Evolutionary conservation across 2,113 vertebrate species (phyloP).

Genomic region (Hemichromis elongatus): DNA sequence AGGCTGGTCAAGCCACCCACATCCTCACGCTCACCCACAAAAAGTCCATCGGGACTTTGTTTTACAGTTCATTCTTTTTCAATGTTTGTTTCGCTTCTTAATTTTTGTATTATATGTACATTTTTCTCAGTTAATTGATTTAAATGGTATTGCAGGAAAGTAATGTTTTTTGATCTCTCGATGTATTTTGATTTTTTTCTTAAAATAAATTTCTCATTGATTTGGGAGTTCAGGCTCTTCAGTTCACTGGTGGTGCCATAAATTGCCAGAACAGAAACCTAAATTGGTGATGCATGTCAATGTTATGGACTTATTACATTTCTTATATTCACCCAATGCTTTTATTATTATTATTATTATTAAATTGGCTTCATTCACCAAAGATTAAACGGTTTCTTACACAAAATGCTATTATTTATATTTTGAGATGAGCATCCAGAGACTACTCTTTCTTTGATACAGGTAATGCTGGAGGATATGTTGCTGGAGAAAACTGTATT

Average conservation of each 20-base stretch:
- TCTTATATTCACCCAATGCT: neutral
- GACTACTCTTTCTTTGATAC: neutral
- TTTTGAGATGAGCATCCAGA: neutral
- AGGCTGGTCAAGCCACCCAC: neutral
- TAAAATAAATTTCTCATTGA: neutral
- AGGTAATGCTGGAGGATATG: neutral
- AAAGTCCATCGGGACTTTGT: neutral
- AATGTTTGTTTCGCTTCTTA: neutral
- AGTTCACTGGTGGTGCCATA: neutral
- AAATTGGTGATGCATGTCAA: neutral
- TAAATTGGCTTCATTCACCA: neutral
- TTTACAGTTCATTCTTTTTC: neutral
- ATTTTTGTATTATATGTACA: neutral
- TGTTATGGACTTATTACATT: neutral
- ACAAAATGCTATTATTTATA: neutral
- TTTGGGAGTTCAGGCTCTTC: neutral
- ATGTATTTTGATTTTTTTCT: neutral
- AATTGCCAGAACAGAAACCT: neutral
- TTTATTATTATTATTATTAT: neutral
- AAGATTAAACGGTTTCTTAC: neutral
- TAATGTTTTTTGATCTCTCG: neutral
- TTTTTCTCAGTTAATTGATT: neutral
- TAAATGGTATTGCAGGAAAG: neutral
- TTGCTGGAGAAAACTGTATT: neutral
- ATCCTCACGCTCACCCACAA: neutral